Evolutionary conservation across 2,113 vertebrate genomes (phyloP).

Genomic region (Bos indicus): DNA sequence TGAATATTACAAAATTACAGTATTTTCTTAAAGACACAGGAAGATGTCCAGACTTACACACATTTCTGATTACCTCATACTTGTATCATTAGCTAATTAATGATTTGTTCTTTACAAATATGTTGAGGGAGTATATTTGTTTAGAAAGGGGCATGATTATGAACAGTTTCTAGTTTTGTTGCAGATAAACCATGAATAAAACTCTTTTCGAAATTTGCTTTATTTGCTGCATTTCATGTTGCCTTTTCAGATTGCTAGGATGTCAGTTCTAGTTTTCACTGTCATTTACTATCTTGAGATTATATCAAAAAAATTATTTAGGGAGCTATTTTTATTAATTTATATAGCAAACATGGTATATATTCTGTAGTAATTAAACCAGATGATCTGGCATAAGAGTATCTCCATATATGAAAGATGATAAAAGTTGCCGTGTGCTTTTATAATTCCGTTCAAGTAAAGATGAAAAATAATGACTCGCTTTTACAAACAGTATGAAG

Average conservation of each 20-base stretch:
- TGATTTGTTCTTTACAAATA: constrained; percentile 42
- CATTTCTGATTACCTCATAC: constrained; percentile 13
- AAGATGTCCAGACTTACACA: constrained; percentile 34
- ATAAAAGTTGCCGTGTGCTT: neutral
- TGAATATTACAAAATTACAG: constrained; percentile 58
- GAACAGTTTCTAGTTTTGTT: neutral
- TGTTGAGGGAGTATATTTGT: constrained; percentile 24
- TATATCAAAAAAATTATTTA: neutral
- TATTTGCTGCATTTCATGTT: neutral
- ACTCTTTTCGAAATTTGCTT: neutral
- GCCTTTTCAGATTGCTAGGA: neutral
- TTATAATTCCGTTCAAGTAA: neutral
- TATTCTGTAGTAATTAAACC: neutral
- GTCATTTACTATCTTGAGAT: neutral
- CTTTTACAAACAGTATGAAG: neutral
- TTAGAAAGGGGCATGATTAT: neutral
- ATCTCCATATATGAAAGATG: neutral
- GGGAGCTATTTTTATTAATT: neutral
- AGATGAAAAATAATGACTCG: neutral
- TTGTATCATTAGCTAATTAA: constrained; percentile 40
- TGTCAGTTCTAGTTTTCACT: neutral
- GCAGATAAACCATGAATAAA: neutral
- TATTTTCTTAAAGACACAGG: constrained; percentile 59
- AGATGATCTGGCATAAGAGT: neutral
- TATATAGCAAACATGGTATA: neutral